Base-by-base conservation (phyloP, 1,140 invertebrate genomes). In the Drosophila setifemur region DNA sequence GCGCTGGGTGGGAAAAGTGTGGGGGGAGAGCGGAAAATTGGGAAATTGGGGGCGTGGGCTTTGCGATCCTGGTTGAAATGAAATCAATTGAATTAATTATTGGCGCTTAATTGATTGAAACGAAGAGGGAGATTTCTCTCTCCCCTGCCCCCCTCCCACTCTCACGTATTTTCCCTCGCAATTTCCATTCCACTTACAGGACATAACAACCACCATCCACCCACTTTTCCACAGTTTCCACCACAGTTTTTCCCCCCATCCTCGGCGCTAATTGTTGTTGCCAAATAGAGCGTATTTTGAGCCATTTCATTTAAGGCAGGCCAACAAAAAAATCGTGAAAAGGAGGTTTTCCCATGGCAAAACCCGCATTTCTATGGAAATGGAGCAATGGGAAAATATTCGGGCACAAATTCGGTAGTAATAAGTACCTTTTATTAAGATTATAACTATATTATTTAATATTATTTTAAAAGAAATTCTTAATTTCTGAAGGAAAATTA, bases 71-170 rank as follows among this genome's bases (percentile, higher is more conserved):
- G 57, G 25, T 61, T 85, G 75, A 86, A 85, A 81, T 69, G 75
- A 85, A 86, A 81, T 85, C 81, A 85, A 85, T 85, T 86, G 81
- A 85, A 85, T 85, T 85, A 85, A 85, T 85, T 85, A 85, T 85
- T 81, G 81, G 75, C 81, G 81, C 81, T 85, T 86, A 85, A 85
- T 85, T 86, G 79, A 86, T 86, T 81, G 79, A 85, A 85, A 86
- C 81, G 71, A 79, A 86, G 75, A 61, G 75, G 79, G 48, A 55
- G 63, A 37, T 37, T 60, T 49, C 28, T 28, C 29, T 33, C 21
- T 11, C 21, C 11, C 47, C 2, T 48, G 5, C 5, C 11, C 6
- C 25, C 9, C 7, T n/a, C n/a, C 26, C 7, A n/a, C 16, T 11
- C 11, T 7, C 12, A 35, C 14, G 14, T 37, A 8, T 18, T 37